These are phyloP conservation scores for Macaria notata DNA, from an alignment of 2,888 invertebrate genomes.

Conservation along the genomic window DNA sequence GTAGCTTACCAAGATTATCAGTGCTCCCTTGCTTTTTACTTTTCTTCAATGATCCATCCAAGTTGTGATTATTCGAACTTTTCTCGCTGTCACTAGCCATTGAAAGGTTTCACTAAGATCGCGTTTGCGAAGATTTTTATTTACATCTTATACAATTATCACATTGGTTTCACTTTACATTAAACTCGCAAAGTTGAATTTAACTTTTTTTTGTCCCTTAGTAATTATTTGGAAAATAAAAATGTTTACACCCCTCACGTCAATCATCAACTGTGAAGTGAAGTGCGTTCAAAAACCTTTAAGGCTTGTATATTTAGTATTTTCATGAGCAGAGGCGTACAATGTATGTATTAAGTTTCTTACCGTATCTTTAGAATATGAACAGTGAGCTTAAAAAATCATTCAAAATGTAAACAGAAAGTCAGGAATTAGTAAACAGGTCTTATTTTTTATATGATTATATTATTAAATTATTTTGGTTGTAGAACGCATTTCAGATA, in stretches of 20 bases:
- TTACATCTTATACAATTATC: constrained; percentile 23
- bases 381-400: too few species aligned
- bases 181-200: constrained; percentile 47
- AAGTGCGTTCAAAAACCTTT: constrained; percentile 39
- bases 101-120: constrained; percentile 55
- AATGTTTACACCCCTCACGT: constrained; percentile 66
- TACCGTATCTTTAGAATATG: too few species aligned
- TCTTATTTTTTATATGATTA: too few species aligned
- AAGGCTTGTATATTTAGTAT: too few species aligned
- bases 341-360: too few species aligned
- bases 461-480: too few species aligned
- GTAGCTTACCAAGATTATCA: constrained; percentile 61
- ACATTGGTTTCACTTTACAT: constrained; percentile 30
- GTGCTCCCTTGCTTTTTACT: constrained; percentile 61
- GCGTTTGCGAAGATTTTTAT: constrained; percentile 16
- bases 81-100: constrained; percentile 81
- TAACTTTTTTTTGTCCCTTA: constrained; percentile 35
- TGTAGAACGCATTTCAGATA: too few species aligned
- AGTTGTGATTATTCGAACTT: constrained; percentile 74
- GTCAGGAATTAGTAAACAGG: too few species aligned
- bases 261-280: constrained; percentile 21
- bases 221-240: constrained; percentile 31
- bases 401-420: too few species aligned
- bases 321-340: too few species aligned
- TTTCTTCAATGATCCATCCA: constrained; percentile 68